Conservation (phyloP, 2,113 vertebrate genomes). For the Ciconia boyciana region DNA sequence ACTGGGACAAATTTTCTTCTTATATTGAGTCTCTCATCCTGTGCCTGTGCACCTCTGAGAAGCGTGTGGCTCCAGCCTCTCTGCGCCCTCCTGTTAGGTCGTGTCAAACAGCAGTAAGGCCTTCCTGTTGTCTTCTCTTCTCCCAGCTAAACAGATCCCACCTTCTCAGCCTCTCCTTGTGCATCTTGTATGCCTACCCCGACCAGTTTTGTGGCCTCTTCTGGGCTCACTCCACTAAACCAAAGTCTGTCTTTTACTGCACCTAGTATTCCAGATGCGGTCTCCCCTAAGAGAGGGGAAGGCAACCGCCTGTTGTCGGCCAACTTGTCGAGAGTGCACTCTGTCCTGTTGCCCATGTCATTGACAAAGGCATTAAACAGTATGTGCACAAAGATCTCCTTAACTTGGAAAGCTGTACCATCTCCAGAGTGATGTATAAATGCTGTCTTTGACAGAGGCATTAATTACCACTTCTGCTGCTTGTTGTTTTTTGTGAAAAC, state of each 20-base stretch:
- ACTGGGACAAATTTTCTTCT: not conserved
- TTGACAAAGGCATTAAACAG: not conserved
- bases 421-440: not conserved
- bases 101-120: not conserved
- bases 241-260: not conserved
- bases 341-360: not conserved
- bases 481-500: not conserved
- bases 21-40: not conserved
- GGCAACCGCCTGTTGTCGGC: not conserved
- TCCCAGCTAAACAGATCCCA: not conserved
- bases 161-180: not conserved
- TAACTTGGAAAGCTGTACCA: not conserved
- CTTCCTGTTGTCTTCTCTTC: not conserved
- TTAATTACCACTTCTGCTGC: not conserved
- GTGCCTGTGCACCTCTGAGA: not conserved
- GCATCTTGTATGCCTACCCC: not conserved
- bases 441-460: not conserved
- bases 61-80: not conserved
- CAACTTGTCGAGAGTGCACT: not conserved
- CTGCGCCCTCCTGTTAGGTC: not conserved
- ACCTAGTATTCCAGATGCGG: not conserved
- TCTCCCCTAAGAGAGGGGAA: not conserved
- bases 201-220: not conserved
- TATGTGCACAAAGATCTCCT: not conserved
- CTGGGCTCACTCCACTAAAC: not conserved